A percentile compares a stretch with the other conserved stretches of the same genome.
These are phyloP conservation scores for Procambarus clarkii DNA, from an alignment of 1,140 invertebrate species.

Conservation along the genomic window DNA sequence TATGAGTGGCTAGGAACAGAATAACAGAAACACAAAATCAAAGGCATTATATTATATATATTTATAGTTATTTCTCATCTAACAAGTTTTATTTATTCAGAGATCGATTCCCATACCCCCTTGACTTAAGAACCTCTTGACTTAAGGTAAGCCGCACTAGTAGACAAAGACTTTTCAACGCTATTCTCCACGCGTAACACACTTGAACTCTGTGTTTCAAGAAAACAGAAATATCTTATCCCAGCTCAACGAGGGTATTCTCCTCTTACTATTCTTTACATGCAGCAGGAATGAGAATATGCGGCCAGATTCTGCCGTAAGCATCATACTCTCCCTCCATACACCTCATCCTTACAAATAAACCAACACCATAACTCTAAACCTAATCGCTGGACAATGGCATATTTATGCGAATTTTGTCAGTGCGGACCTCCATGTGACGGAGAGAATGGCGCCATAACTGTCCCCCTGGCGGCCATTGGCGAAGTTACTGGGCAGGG, in stretches of 20 bases:
- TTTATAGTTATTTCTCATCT: no score
- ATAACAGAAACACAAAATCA: no score
- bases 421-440: conserved; percentile 48
- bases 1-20: no score
- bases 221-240: no score
- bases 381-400: conserved; percentile 61
- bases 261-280: not conserved
- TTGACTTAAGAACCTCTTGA: no score
- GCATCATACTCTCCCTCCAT: not conserved
- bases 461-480: conserved; percentile 68
- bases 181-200: no score
- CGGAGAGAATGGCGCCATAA: conserved; percentile 65
- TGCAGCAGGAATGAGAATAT: not conserved
- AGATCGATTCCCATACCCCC: no score
- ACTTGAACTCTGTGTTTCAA: no score
- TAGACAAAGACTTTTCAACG: no score
- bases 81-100: no score
- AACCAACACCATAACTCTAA: conserved; percentile 56
- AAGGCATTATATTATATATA: no score
- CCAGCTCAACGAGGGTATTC: not conserved
- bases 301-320: conserved; percentile 4
- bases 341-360: conserved; percentile 64
- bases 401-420: conserved; percentile 69
- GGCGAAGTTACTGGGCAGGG: conserved; percentile 63
- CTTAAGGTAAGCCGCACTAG: no score